These are phyloP conservation scores for Drosophila virilis DNA, from an alignment of 1,140 invertebrate genomes.

Conservation along the genomic window DNA sequence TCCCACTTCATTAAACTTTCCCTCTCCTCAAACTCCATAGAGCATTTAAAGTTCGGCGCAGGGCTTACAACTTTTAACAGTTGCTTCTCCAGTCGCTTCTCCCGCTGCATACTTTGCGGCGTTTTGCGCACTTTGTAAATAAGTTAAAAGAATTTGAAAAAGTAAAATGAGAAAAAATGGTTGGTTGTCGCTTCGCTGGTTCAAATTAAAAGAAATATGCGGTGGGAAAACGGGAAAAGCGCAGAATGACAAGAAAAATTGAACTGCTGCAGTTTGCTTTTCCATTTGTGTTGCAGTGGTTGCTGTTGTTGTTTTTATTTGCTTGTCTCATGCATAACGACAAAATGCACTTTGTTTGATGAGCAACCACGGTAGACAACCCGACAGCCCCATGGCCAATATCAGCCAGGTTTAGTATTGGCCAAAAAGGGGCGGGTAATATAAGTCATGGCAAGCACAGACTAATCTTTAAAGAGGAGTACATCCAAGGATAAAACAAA, in stretches of 20 bases:
- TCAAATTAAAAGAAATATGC: conserved; percentile 53
- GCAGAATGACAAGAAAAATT: conserved; percentile 28
- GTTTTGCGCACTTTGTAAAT: conserved; percentile 48
- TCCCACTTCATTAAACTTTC: conserved; percentile 21
- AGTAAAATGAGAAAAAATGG: conserved; percentile 9
- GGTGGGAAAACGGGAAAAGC: conserved; percentile 15
- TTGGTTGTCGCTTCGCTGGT: conserved; percentile 19
- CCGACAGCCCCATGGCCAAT: conserved; percentile 1
- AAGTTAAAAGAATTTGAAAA: conserved; percentile 32
- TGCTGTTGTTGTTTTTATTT: conserved; percentile 25
- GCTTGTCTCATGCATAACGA: conserved; percentile 24
- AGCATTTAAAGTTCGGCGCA: conserved; percentile 19
- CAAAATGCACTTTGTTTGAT: conserved; percentile 63
- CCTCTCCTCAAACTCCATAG: not conserved
- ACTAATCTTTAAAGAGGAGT: conserved; percentile 17
- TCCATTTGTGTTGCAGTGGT: conserved; percentile 1
- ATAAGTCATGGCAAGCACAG: not conserved
- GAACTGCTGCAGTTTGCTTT: conserved; percentile 30
- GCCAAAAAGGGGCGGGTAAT: conserved; percentile 27
- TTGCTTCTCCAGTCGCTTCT: conserved; percentile 11
- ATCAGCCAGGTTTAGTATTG: not conserved
- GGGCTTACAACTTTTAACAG: conserved; percentile 47
- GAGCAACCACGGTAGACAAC: conserved; percentile 26
- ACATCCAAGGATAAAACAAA: conserved; percentile 18
- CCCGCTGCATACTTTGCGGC: conserved; percentile 52